A percentile compares a stretch with the other conserved stretches of the same genome.
These are phyloP conservation scores for Buathra laborator DNA, from an alignment of 2,888 invertebrate species.

Conservation along the genomic window DNA sequence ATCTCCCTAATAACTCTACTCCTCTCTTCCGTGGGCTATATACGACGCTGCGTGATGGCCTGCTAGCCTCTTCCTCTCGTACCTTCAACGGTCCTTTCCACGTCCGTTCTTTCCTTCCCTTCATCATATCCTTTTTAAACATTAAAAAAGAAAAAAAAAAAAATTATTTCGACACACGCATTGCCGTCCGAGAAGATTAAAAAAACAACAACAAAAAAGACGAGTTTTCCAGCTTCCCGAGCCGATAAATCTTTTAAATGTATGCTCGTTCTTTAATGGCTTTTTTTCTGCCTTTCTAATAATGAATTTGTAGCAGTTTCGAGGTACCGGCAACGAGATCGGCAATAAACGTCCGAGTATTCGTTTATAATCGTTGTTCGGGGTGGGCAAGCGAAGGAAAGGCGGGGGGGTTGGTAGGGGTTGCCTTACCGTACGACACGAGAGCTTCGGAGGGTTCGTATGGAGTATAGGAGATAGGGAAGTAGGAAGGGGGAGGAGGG, in stretches of 20 bases:
- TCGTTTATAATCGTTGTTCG: slow-evolving; percentile 65
- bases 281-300: slow-evolving; percentile 63
- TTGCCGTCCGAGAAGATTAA: no score
- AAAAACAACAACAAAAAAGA: not conserved
- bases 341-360: slow-evolving; percentile 71
- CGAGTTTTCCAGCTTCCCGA: not conserved
- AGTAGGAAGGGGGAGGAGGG: slow-evolving; percentile 34
- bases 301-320: slow-evolving; percentile 41
- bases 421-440: slow-evolving; percentile 44
- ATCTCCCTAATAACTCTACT: slow-evolving; percentile 81
- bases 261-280: slow-evolving; percentile 1
- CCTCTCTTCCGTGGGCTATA: not conserved
- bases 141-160: slow-evolving; percentile 10
- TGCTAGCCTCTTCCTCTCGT: slow-evolving; percentile 6
- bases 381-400: not conserved
- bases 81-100: slow-evolving; percentile 9
- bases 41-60: not conserved
- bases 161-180: not conserved
- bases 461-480: slow-evolving; percentile 24
- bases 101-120: slow-evolving; percentile 1
- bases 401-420: not conserved
- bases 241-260: slow-evolving; percentile 53
- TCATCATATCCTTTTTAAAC: slow-evolving; percentile 8
- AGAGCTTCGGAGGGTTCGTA: slow-evolving; percentile 44
- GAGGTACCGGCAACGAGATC: slow-evolving; percentile 45